Evolutionary conservation across 2,797 vertebrate genomes (phyloP).

Genomic region (Ambastaia sidthimunki): DNA sequence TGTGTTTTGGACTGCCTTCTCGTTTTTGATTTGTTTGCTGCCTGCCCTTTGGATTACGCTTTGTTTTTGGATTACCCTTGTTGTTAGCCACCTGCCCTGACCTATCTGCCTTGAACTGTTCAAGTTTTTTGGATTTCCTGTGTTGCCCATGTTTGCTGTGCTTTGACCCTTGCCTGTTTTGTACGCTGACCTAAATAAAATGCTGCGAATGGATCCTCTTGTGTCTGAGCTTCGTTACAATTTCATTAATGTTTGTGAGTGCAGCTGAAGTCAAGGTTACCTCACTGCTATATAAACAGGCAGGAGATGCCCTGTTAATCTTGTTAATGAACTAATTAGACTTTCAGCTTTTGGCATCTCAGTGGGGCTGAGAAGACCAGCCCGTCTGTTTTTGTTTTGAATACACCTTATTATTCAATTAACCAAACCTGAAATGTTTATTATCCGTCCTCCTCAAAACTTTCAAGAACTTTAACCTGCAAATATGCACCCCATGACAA

Average conservation of each 20-base stretch:
- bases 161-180: too few relatives aligned
- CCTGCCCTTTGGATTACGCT: too few relatives aligned
- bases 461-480: conserved; percentile 31
- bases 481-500: neutral
- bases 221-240: too few relatives aligned
- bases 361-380: conserved; percentile 65
- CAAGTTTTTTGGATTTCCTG: too few relatives aligned
- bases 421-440: conserved; percentile 62
- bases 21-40: too few relatives aligned
- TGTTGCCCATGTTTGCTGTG: too few relatives aligned
- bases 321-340: conserved; percentile 80
- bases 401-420: conserved; percentile 74
- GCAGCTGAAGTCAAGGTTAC: conserved; percentile 73
- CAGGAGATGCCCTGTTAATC: conserved; percentile 74
- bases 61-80: too few relatives aligned
- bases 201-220: too few relatives aligned
- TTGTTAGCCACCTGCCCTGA: too few relatives aligned
- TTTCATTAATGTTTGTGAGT: neutral
- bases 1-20: too few relatives aligned
- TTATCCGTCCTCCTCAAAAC: conserved; percentile 35
- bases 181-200: too few relatives aligned
- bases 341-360: conserved; percentile 70
- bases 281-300: conserved; percentile 66
- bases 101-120: too few relatives aligned
- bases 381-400: conserved; percentile 73